A percentile compares a stretch with the other conserved stretches of the same genome.
Conservation (phyloP, 1,140 invertebrate species). For the Drosophila rhopaloa region DNA sequence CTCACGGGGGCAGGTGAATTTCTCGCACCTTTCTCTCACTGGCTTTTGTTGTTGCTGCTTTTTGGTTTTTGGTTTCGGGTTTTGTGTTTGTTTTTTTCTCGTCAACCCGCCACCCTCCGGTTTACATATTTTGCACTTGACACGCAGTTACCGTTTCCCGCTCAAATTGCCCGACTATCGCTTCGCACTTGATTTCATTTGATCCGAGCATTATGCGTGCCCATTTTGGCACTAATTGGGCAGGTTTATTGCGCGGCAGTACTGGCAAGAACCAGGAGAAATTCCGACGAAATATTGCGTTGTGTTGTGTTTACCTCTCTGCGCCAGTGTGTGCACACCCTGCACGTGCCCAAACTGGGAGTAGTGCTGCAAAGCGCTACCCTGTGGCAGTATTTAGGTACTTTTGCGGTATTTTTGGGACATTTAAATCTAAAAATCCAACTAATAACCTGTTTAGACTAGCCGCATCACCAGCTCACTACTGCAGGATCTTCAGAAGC, state of each 20-base stretch:
- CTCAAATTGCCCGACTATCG: not conserved
- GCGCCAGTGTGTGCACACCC: constrained; percentile 23
- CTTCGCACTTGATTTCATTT: constrained; percentile 5
- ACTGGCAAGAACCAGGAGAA: constrained; percentile 22
- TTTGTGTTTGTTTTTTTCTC: constrained; percentile 18
- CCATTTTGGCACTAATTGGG: constrained; percentile 6
- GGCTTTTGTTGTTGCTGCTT: constrained; percentile 12
- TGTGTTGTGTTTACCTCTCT: constrained; percentile 41
- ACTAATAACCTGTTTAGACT: too few species aligned
- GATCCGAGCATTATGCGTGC: not conserved
- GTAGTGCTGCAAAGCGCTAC: constrained; percentile 7
- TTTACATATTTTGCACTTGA: constrained; percentile 26
- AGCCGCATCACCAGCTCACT: too few species aligned
- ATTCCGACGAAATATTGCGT: constrained; percentile 45
- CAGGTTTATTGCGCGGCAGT: constrained; percentile 7
- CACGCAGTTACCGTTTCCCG: constrained; percentile 25
- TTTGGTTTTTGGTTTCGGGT: not conserved
- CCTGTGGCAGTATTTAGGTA: not conserved
- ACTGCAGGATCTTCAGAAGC: too few species aligned
- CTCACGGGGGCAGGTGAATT: constrained; percentile 62
- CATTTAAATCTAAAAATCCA: too few species aligned
- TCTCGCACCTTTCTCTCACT: constrained; percentile 25
- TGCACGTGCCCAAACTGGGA: constrained; percentile 1
- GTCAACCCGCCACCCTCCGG: constrained; percentile 27
- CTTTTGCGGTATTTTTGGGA: not conserved